phyloP scores from a whole-genome alignment of 1,140 invertebrate species.

The Pseudomyrmex concolor region DNA sequence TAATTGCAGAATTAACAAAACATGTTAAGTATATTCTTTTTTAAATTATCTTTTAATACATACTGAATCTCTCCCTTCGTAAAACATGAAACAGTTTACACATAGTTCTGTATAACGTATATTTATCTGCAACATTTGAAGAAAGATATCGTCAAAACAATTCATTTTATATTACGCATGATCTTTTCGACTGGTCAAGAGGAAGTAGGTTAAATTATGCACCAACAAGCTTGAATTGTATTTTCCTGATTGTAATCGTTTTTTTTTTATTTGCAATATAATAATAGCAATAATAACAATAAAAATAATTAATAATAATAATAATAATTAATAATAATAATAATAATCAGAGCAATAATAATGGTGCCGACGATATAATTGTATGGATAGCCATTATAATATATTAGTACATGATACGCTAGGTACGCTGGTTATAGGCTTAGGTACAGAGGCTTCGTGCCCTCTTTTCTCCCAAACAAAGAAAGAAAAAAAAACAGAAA shows the following conservation, averaged over 20 bases:
- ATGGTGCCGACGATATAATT: slow-evolving; percentile 67
- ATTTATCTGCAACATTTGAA: background rate
- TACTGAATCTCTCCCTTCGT: background rate
- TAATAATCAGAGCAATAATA: slow-evolving; percentile 73
- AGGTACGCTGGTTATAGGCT: slow-evolving; percentile 66
- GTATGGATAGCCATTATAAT: slow-evolving; percentile 64
- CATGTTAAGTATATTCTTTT: too few relatives aligned
- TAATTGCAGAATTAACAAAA: too few relatives aligned
- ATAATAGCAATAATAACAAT: slow-evolving; percentile 75
- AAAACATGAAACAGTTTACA: background rate
- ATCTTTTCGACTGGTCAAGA: slow-evolving; percentile 36
- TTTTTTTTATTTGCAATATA: slow-evolving; percentile 74
- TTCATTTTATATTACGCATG: slow-evolving; percentile 7
- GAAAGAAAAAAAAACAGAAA: slow-evolving; percentile 68
- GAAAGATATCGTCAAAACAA: background rate
- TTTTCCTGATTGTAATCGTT: slow-evolving; percentile 64
- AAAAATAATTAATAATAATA: slow-evolving; percentile 75
- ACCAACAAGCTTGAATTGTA: slow-evolving; percentile 8
- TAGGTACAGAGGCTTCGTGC: slow-evolving; percentile 83
- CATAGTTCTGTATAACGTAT: background rate
- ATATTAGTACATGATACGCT: slow-evolving; percentile 73
- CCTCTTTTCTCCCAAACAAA: slow-evolving; percentile 71
- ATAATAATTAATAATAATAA: slow-evolving; percentile 76
- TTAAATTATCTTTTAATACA: too few relatives aligned
- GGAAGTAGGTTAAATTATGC: slow-evolving; percentile 39